Evolutionary conservation across 2,888 invertebrate species (phyloP), one percentile per base, ranked within the genome.

Genomic region (Cantharis flavilabris): DNA sequence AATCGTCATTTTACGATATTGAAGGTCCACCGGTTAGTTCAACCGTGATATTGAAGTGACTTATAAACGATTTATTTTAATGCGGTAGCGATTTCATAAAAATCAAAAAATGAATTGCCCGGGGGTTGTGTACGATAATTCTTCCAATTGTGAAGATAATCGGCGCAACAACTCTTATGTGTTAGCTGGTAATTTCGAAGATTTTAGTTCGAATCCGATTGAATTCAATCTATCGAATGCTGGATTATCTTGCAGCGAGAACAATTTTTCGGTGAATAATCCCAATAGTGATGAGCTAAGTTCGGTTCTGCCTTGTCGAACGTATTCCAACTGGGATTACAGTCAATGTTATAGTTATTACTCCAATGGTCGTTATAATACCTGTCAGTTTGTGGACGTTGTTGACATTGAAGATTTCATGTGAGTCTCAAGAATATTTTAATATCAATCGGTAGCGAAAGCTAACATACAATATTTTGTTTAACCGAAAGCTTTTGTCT

Each of bases 361-460:
- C 78, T 90, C 91, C 0, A 86, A 89, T 80, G 89, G 88, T 1
- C 86, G 87, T 75, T 88, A 88, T 76, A 92, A 92, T 82, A 90
- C 93, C 0, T 94, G 94, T 80, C 93, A 93, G 83, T 94, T 92
- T 84, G 91, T 93, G 0, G 90, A 90, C 81, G 89, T 92, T 79
- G 91, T 93, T 72, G 94, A 94, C 87, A 91, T 94, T 83, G 94
- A 94, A 87, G 94, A 94, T 88, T 94, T 94, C 87, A 93, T 94
- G 94, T 94, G 88, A 94, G 94, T 92, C n/a, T n/a, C 49, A 9
- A n/a, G n/a, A 33, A 49, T 49, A n/a, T 49, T 49, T n/a, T 49
- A 49, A 49, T 49, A 49, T 7, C 49, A n/a, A 49, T 49, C 7
- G 4, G 30, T 13, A 33, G 1, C 1, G n/a, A 33, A n/a, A 5